Base-by-base conservation (phyloP, 2,113 vertebrate species). In the Grammomys surdaster region DNA sequence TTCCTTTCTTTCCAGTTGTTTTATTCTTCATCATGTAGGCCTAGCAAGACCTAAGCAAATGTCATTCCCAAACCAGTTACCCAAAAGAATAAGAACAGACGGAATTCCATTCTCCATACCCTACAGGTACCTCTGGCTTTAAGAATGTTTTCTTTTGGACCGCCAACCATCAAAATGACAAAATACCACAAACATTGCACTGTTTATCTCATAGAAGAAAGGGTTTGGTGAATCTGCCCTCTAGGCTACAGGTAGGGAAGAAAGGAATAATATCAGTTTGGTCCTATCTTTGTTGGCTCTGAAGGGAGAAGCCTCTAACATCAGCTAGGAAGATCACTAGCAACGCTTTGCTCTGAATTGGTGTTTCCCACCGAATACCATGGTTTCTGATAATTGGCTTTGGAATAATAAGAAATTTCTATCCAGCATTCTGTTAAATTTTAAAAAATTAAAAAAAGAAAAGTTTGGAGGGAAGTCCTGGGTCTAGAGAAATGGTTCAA, bases 251-350 rank as follows among this genome's bases (percentile, higher is more conserved):
- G 54, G 1, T 12, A 28, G 11, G 12, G 3, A 19, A 26, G 24
- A 1, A 10, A 60, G 48, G 7, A 1, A 28, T 17, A 17, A 28
- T 17, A 17, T 1, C 4, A 17, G 28, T 16, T 13, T 87, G 5
- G 14, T 16, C 46, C 31, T 10, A 0, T 58, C 1, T 6, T 3
- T 31, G 14, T 48, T 26, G 65, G 12, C 58, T 56, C 75, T 36
- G 5, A 75, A 91, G 24, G 24, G 36, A 67, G 26, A 88, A 40
- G 33, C 48, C 0, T 46, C 14, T 85, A 33, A 9, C 17, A 48
- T 1, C 3, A 8, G 7, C 91, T 24, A 9, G 8, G 54, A 70
- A 54, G 22, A 48, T 67, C 40, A 0, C 31, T 58, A 58, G 40
- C 17, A 40, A 11, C 10, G 3, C 40, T 82, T 65, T 43, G 46